Percentiles rank a stretch among this genome's conserved stretches.
These are phyloP conservation scores for Potorous gilbertii DNA, from an alignment of 2,797 vertebrate species.

Conservation along the genomic window DNA sequence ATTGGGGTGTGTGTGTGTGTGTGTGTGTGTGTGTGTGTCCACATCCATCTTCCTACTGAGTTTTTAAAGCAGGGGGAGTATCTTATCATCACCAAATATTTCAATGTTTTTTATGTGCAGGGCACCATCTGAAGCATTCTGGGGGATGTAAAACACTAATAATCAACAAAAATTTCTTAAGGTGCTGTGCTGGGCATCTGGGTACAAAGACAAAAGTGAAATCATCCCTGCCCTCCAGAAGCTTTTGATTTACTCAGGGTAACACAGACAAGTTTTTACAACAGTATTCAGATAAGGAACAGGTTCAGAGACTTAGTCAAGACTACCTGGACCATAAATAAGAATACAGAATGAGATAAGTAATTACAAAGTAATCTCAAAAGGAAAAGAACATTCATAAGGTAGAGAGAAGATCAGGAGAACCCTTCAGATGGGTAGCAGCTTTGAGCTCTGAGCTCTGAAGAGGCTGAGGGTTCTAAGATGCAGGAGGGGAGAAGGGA, in stretches of 20 bases:
- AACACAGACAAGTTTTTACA: background rate
- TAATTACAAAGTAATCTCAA: background rate
- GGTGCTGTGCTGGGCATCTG: background rate
- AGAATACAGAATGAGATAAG: background rate
- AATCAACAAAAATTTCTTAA: background rate
- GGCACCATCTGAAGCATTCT: background rate
- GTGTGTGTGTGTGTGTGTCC: too few species aligned
- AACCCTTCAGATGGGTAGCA: background rate
- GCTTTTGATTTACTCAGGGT: background rate
- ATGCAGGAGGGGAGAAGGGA: background rate
- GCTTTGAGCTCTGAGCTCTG: background rate
- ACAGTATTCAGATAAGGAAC: background rate
- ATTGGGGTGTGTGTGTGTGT: too few species aligned
- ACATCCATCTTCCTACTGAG: background rate
- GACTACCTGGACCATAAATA: background rate
- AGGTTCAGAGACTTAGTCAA: background rate
- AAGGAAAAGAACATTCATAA: background rate
- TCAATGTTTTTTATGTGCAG: accelerated
- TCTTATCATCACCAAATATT: too few species aligned
- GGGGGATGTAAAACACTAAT: background rate
- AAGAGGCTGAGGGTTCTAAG: background rate
- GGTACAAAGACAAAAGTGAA: background rate
- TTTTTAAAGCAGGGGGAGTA: too few species aligned
- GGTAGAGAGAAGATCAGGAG: background rate
- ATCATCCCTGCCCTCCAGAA: background rate